Evolutionary conservation across 2,797 vertebrate genomes (phyloP).

Genomic region (Trachurus trachurus): DNA sequence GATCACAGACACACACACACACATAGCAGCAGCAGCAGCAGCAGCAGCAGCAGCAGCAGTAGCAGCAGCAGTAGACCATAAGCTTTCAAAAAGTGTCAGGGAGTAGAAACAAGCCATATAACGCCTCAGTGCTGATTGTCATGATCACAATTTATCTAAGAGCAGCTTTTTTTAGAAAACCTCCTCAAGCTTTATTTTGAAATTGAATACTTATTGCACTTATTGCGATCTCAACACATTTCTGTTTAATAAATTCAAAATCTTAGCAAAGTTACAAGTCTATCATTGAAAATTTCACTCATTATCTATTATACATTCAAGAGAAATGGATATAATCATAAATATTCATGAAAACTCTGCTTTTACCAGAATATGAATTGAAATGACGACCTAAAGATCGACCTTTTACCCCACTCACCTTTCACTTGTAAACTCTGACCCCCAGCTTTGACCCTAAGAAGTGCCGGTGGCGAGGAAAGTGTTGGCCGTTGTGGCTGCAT

Average conservation of each 20-base stretch:
- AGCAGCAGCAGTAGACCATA: neutral
- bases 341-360: slow-evolving; percentile 64
- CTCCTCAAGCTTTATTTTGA: neutral
- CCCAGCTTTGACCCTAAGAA: slow-evolving; percentile 34
- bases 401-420: slow-evolving; percentile 53
- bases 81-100: slow-evolving; percentile 23
- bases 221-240: neutral
- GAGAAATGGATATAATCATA: slow-evolving; percentile 50
- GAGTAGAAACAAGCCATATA: slow-evolving; percentile 20
- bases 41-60: neutral
- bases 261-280: slow-evolving; percentile 14
- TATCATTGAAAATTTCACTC: slow-evolving; percentile 40
- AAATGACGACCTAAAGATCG: slow-evolving; percentile 40
- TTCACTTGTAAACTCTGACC: slow-evolving; percentile 67
- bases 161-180: slow-evolving; percentile 15
- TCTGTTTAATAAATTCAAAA: slow-evolving; percentile 39
- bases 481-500: slow-evolving; percentile 15
- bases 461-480: slow-evolving; percentile 34
- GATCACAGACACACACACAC: slow-evolving; percentile 15
- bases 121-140: slow-evolving; percentile 8
- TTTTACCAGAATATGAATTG: slow-evolving; percentile 50
- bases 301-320: slow-evolving; percentile 59
- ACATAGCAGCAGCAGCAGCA: neutral
- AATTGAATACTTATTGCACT: neutral
- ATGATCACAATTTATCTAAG: slow-evolving; percentile 27